A percentile compares a stretch with the other conserved stretches of the same genome.
Conservation (phyloP, 2,113 vertebrate genomes). For the Mesitornis unicolor region DNA sequence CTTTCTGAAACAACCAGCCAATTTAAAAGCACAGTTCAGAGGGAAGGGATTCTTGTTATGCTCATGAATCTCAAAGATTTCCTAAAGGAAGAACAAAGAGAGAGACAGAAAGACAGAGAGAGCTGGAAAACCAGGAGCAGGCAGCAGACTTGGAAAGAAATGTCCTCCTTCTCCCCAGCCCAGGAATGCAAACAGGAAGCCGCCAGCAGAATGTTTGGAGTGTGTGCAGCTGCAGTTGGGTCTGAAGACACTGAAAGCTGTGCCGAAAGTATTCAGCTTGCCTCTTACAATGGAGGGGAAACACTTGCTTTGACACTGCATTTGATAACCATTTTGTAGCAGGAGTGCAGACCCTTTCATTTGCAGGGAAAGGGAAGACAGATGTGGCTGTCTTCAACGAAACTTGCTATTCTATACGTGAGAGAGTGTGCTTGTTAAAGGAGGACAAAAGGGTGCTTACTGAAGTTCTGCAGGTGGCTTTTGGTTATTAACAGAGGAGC, state of each 20-base stretch:
- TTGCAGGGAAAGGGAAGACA: constrained; percentile 77
- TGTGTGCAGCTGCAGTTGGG: constrained; percentile 76
- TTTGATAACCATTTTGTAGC: constrained; percentile 79
- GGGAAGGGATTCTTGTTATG: constrained; percentile 6
- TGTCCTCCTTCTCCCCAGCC: constrained; percentile 59
- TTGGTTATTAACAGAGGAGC: constrained; percentile 73
- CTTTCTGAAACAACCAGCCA: not conserved
- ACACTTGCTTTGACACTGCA: constrained; percentile 77
- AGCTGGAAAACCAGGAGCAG: constrained; percentile 63
- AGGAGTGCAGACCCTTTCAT: constrained; percentile 80
- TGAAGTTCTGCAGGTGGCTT: constrained; percentile 80
- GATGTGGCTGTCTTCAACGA: constrained; percentile 78
- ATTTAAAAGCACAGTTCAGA: constrained; percentile 38
- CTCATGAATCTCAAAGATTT: constrained; percentile 57
- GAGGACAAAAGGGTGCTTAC: constrained; percentile 74
- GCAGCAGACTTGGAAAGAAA: constrained; percentile 66
- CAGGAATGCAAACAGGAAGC: constrained; percentile 74
- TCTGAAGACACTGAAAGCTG: constrained; percentile 75
- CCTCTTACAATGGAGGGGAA: constrained; percentile 75
- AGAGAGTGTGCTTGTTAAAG: constrained; percentile 63
- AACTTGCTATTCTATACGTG: constrained; percentile 74
- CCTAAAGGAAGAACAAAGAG: constrained; percentile 53
- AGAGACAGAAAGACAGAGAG: constrained; percentile 39
- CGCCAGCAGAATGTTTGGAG: constrained; percentile 75
- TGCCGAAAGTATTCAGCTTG: constrained; percentile 75